Conservation (phyloP, 2,797 vertebrate genomes). For the Gadopsis marmoratus region DNA sequence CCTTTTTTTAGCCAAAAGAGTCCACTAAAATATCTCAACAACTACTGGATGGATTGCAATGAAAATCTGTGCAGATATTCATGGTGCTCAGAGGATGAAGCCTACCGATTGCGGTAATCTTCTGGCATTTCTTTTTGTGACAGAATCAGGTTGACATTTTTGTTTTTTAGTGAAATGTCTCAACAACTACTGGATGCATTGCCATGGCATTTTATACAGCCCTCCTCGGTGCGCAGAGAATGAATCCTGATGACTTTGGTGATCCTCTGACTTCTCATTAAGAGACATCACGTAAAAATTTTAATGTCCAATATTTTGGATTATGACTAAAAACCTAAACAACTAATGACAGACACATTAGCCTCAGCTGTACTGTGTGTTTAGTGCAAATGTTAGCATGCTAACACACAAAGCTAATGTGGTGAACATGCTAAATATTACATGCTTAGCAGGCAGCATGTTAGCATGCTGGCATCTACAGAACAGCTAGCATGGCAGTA, state of each 20-base stretch:
- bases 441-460: too few species aligned
- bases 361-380: neutral
- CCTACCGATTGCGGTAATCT: neutral
- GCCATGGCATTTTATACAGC: neutral
- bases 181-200: neutral
- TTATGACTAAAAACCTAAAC: neutral
- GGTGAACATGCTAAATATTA: too few species aligned
- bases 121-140: too few species aligned
- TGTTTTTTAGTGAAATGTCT: neutral
- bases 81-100: neutral
- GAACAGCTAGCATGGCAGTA: neutral
- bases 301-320: too few species aligned
- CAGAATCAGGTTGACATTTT: too few species aligned
- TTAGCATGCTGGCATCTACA: too few species aligned
- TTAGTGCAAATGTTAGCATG: too few species aligned
- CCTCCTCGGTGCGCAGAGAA: too few species aligned
- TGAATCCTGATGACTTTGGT: neutral
- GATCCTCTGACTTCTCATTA: neutral
- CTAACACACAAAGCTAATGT: too few species aligned
- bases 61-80: neutral
- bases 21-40: neutral
- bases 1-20: neutral
- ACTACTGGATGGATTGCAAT: neutral
- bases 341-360: neutral
- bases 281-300: too few species aligned